phyloP scores from a whole-genome alignment of 2,113 vertebrate species.

The Aptenodytes patagonicus region DNA sequence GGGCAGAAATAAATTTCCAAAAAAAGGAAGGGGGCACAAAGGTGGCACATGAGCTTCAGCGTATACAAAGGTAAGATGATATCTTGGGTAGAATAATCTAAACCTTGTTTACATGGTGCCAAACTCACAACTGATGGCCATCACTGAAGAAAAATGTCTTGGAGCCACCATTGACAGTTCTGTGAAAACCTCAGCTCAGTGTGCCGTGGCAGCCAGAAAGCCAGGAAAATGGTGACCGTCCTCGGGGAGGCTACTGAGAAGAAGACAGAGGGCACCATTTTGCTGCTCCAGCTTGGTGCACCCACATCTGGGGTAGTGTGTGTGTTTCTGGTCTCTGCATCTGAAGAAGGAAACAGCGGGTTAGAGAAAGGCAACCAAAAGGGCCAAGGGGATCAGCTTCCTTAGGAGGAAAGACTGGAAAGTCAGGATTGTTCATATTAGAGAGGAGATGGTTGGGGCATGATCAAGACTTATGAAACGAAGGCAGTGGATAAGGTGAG shows the following conservation, averaged over 20 bases:
- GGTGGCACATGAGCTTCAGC: neutral
- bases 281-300: neutral
- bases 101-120: neutral
- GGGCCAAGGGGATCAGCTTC: neutral
- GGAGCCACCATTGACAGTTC: neutral
- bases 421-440: neutral
- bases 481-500: neutral
- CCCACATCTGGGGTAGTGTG: neutral
- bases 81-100: neutral
- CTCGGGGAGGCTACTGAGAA: neutral
- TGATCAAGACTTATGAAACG: neutral
- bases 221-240: neutral
- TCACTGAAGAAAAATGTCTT: neutral
- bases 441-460: neutral
- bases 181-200: neutral
- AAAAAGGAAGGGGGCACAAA: neutral
- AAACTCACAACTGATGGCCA: neutral
- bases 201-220: neutral
- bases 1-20: neutral
- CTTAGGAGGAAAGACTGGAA: neutral
- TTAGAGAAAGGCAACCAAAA: neutral
- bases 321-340: neutral
- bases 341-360: fast-evolving
- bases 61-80: neutral
- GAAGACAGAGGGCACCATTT: neutral